Conservation (phyloP, 1,140 invertebrate species). For the Trissolcus basalis region DNA sequence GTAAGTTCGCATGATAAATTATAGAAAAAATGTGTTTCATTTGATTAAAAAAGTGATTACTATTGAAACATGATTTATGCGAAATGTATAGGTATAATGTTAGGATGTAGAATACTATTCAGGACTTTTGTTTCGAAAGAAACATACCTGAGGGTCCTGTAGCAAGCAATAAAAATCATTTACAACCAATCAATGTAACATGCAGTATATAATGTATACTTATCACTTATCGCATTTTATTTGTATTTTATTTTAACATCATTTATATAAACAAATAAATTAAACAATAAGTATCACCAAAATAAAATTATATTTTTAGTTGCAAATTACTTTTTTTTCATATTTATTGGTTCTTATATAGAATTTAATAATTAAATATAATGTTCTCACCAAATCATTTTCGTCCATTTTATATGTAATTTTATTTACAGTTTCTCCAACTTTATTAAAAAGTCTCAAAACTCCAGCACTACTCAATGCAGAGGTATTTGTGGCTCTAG, state of each 20-base stretch:
- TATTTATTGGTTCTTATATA: no score
- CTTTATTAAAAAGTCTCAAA: conserved; percentile 95
- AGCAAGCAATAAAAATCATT: conserved; percentile 67
- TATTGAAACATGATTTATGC: no score
- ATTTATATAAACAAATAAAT: no score
- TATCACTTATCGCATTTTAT: no score
- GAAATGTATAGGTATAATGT: no score
- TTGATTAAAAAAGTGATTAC: no score
- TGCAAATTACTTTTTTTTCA: no score
- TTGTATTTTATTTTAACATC: no score
- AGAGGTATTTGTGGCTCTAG: conserved; percentile 96
- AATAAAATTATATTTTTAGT: conserved; percentile 4
- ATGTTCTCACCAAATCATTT: conserved; percentile 90
- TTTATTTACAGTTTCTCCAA: conserved; percentile 98
- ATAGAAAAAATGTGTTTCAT: no score
- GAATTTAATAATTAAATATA: no score
- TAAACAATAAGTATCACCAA: conserved; percentile 6
- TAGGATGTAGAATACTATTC: no score
- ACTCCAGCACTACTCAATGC: conserved; percentile 97
- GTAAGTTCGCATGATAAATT: no score
- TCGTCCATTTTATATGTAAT: conserved; percentile 99
- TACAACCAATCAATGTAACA: conserved; percentile 59
- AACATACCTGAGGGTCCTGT: conserved; percentile 62
- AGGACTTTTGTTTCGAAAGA: conserved; percentile 34
- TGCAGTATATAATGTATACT: conserved; percentile 35